Conservation (phyloP, 2,888 invertebrate genomes). For the Lomographa bimaculata region DNA sequence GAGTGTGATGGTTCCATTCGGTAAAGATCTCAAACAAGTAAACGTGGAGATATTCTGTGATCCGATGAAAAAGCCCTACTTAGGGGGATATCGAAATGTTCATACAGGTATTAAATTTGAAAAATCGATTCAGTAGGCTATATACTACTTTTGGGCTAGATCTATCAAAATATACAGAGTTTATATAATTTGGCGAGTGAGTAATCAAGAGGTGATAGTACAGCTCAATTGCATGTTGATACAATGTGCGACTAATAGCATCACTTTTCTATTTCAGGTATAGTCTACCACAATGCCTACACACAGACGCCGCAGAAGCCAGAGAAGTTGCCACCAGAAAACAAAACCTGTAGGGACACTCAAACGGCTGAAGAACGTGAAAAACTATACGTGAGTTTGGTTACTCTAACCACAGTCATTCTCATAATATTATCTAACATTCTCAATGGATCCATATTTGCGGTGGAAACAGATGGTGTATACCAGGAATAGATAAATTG, state of each 20-base stretch:
- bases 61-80: constrained; percentile 87
- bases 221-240: too few species aligned
- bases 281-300: constrained; percentile 91
- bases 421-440: too few species aligned
- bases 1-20: constrained; percentile 69
- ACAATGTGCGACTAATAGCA: too few species aligned
- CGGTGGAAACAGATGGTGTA: too few species aligned
- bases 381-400: constrained; percentile 70
- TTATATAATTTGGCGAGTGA: too few species aligned
- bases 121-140: too few species aligned
- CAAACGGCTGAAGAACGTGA: constrained; percentile 85
- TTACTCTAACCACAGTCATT: too few species aligned
- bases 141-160: too few species aligned
- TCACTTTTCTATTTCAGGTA: constrained; percentile 57
- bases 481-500: too few species aligned
- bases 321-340: constrained; percentile 75
- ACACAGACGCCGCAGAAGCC: constrained; percentile 90
- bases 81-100: constrained; percentile 91
- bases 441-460: too few species aligned
- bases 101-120: constrained; percentile 76
- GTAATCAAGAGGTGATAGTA: too few species aligned
- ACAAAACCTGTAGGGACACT: constrained; percentile 84
- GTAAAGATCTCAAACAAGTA: constrained; percentile 61
- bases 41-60: constrained; percentile 77
- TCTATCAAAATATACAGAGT: too few species aligned